A percentile compares a stretch with the other conserved stretches of the same genome.
These are phyloP conservation scores for Lepeophtheirus salmonis DNA, from an alignment of 1,140 invertebrate genomes.

Conservation along the genomic window DNA sequence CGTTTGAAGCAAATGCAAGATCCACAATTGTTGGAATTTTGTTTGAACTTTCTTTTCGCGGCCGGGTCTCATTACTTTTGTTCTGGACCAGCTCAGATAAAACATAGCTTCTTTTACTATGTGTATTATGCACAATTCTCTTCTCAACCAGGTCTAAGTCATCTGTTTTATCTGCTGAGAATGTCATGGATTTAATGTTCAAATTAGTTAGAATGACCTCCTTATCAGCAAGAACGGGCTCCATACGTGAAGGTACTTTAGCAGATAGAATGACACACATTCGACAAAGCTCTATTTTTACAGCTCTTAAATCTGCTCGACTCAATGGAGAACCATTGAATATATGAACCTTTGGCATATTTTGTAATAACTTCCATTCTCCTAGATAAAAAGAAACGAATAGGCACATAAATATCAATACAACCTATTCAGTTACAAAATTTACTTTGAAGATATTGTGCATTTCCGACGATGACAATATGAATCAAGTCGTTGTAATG, in stretches of 20 bases:
- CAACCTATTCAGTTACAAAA: no score
- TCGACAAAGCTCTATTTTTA: slow-evolving; percentile 96
- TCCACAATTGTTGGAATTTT: slow-evolving; percentile 2
- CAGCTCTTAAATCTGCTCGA: slow-evolving; percentile 86
- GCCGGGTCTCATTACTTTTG: neutral
- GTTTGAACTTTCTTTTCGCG: no score
- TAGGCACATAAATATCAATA: no score
- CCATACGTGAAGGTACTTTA: slow-evolving; percentile 73
- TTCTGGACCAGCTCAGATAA: neutral
- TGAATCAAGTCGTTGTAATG: slow-evolving; percentile 98
- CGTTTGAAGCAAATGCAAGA: neutral
- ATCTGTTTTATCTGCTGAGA: slow-evolving; percentile 39
- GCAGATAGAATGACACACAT: slow-evolving; percentile 98
- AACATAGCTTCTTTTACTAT: no score
- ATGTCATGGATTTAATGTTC: slow-evolving; percentile 99
- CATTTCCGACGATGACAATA: slow-evolving; percentile 93
- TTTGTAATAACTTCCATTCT: slow-evolving; percentile 98
- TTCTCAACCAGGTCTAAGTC: neutral
- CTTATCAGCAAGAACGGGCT: slow-evolving; percentile 95
- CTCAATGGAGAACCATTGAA: slow-evolving; percentile 93
- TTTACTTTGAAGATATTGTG: slow-evolving; percentile 67
- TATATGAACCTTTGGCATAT: slow-evolving; percentile 96
- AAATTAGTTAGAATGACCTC: slow-evolving; percentile 94
- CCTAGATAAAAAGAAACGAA: slow-evolving; percentile 27
- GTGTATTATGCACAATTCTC: no score